A percentile compares a stretch with the other conserved stretches of the same genome.
Evolutionary conservation across 2,797 vertebrate genomes (phyloP).

Genomic region (Danio albolineatus): DNA sequence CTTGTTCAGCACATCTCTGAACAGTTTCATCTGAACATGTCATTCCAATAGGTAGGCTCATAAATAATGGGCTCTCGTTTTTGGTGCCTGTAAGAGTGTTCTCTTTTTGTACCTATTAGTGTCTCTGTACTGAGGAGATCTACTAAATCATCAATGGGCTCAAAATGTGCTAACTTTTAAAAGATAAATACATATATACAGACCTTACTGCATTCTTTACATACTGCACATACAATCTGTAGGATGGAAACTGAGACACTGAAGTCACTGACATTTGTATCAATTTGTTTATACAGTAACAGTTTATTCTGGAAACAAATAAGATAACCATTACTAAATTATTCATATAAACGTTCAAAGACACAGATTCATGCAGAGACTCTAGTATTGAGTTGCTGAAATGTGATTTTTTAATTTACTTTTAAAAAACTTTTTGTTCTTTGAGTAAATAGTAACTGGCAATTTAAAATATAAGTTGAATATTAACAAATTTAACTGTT

Average conservation of each 20-base stretch:
- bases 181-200: background rate
- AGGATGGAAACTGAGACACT: too few species aligned
- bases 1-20: slow-evolving; percentile 32
- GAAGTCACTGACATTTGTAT: too few species aligned
- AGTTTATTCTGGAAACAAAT: background rate
- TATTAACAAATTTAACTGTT: background rate
- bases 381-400: background rate
- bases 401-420: too few species aligned
- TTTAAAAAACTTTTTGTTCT: background rate
- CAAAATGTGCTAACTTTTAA: background rate
- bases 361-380: too few species aligned
- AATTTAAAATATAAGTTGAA: background rate
- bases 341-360: background rate
- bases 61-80: slow-evolving; percentile 11
- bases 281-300: background rate
- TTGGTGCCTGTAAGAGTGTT: background rate
- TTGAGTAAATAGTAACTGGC: background rate
- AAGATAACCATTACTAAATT: too few species aligned
- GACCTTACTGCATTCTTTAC: too few species aligned
- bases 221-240: too few species aligned
- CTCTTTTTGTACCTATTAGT: background rate
- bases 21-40: slow-evolving; percentile 7
- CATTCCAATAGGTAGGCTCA: slow-evolving; percentile 7
- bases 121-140: background rate
- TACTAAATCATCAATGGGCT: background rate